phyloP scores from a whole-genome alignment of 2,797 vertebrate genomes.

The Apodemus agrarius region DNA sequence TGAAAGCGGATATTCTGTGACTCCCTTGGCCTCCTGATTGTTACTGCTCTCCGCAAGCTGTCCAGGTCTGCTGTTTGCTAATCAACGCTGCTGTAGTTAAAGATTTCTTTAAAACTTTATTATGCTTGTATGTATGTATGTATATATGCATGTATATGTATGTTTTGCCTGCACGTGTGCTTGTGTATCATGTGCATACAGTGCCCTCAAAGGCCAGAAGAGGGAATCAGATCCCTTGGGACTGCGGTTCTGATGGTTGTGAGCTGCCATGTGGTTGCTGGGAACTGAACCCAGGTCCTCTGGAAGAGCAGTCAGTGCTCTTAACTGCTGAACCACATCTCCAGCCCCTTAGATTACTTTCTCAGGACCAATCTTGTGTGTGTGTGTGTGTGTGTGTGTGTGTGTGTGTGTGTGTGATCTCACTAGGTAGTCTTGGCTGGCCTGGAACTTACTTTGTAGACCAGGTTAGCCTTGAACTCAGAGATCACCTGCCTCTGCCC shows the following conservation, averaged over 20 bases:
- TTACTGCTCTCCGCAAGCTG: neutral
- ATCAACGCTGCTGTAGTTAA: neutral
- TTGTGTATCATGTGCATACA: neutral
- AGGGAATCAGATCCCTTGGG: neutral
- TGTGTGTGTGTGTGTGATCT: too few species aligned
- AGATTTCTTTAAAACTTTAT: neutral
- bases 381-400: too few species aligned
- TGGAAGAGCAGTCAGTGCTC: neutral
- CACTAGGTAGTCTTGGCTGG: neutral
- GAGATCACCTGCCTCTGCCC: neutral
- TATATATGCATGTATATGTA: neutral
- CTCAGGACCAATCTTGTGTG: neutral
- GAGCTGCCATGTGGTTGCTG: neutral
- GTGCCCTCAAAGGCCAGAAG: neutral
- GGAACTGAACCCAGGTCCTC: neutral
- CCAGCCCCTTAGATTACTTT: neutral
- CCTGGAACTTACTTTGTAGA: neutral
- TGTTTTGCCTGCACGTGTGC: neutral
- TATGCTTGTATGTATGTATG: too few species aligned
- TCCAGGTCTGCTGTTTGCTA: neutral
- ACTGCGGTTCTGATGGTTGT: neutral
- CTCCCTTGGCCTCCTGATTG: neutral
- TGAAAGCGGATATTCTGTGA: neutral
- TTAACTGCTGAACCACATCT: neutral
- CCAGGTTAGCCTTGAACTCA: neutral